Percentiles rank a stretch among this genome's conserved stretches.
phyloP scores from a whole-genome alignment of 2,797 vertebrate species.

The Oreochromis grahami region DNA sequence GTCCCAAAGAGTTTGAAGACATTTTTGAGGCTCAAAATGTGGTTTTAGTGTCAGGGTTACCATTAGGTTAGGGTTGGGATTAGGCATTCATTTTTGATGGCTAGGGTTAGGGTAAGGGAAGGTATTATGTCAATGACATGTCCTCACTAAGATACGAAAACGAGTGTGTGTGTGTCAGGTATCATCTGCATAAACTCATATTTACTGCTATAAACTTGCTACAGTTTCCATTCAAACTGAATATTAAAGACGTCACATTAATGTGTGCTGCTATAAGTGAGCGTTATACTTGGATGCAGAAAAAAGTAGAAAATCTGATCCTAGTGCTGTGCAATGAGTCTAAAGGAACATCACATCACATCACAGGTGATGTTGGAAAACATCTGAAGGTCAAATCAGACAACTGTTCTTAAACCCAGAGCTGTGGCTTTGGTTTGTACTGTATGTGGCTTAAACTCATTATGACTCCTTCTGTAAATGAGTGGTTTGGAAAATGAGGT shows the following conservation, averaged over 20 bases:
- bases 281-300: neutral
- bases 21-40: no score
- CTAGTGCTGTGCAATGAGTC: neutral
- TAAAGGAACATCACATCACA: neutral
- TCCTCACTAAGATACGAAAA: no score
- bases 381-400: constrained; percentile 43
- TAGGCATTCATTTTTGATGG: no score
- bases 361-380: constrained; percentile 6
- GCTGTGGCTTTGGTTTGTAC: constrained; percentile 25
- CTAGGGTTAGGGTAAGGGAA: no score
- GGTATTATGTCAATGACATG: no score
- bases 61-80: no score
- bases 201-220: neutral
- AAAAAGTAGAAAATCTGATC: neutral
- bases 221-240: neutral
- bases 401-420: constrained; percentile 23
- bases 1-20: no score
- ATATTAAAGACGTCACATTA: neutral
- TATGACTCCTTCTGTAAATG: constrained; percentile 9
- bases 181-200: neutral
- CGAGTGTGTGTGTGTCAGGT: neutral
- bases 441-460: constrained; percentile 21
- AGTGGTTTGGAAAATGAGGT: constrained; percentile 34
- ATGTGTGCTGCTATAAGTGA: neutral
- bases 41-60: no score